Evolutionary conservation across 2,797 vertebrate genomes (phyloP), one percentile per base, ranked within the genome.

Genomic region (Taeniopygia guttata): DNA sequence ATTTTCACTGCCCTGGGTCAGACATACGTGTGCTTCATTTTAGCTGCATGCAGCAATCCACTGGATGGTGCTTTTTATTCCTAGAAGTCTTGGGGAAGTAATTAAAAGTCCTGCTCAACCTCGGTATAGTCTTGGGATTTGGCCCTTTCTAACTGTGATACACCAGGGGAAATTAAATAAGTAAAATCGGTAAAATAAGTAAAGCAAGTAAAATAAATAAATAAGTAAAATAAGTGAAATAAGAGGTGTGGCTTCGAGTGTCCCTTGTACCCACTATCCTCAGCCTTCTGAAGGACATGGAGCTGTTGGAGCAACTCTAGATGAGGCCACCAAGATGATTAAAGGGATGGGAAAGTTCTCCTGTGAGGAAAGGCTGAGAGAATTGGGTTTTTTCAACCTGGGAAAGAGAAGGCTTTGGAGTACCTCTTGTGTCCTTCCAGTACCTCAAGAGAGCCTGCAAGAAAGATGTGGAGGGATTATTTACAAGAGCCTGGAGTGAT

Each of bases 1-100:
- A 16, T 1, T 18, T 7, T 3, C 43, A n/a, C 60, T 64, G 45
- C 42, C 68, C 42, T 64, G n/a, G 36, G 16, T 67, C 49, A 63
- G 64, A 80, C 70, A 56, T 11, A 26, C 16, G 26, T 4, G 20
- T 9, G 87, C 30, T 84, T 81, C 29, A 3, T 62, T 94, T 90
- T 54, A 10, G 8, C 42, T 34, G n/a, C 1, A 0, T 9, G 29
- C 16, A 74, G 30, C 5, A 0, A 20, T 21, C 4, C 21, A 26
- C 3, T 32, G 17, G 82, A 18, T 8, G 29, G 25, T 8, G 6
- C 2, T 27, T 93, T 87, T 69, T 40, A 19, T 30, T 54, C 38
- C 55, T 55, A 9, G 13, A 29, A 80, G 32, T 29, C 27, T 36
- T 18, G 9, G 0, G 12, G 20, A 79, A 84, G 78, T 76, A 48